phyloP scores from a whole-genome alignment of 2,888 invertebrate genomes.

The Piscicola geometra region DNA sequence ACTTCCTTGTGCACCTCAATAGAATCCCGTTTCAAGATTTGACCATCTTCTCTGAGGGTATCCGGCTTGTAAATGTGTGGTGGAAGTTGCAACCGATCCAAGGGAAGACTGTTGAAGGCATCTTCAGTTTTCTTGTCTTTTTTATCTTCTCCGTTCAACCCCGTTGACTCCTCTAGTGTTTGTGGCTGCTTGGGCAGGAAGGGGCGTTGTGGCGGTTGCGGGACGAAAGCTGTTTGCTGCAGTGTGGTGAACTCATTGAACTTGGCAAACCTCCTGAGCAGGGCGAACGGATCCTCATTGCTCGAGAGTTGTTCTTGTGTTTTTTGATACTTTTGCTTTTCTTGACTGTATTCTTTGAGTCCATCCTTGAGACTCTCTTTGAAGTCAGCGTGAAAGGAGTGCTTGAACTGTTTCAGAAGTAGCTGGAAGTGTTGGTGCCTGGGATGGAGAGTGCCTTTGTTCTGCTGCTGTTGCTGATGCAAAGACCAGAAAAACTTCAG shows the following conservation, averaged over 20 bases:
- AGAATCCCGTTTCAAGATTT: too few species aligned
- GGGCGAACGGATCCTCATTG: not conserved
- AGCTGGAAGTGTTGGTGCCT: slow-evolving; percentile 1
- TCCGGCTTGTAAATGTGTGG: too few species aligned
- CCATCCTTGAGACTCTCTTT: not conserved
- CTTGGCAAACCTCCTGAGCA: not conserved
- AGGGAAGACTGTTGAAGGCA: too few species aligned
- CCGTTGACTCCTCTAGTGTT: not conserved
- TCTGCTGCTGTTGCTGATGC: slow-evolving; percentile 12
- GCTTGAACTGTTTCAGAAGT: not conserved
- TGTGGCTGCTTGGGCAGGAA: too few species aligned
- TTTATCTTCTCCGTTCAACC: not conserved
- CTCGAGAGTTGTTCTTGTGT: too few species aligned
- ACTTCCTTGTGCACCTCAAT: too few species aligned
- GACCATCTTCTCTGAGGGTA: too few species aligned
- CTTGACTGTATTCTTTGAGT: too few species aligned
- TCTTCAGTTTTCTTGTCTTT: not conserved
- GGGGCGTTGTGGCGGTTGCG: not conserved
- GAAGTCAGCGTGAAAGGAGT: not conserved
- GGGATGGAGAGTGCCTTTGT: not conserved
- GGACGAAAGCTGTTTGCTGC: not conserved
- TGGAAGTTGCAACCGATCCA: too few species aligned
- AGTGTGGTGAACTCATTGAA: not conserved
- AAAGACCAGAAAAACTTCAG: not conserved
- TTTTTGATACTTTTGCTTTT: too few species aligned